Base-by-base conservation (phyloP, 1,140 invertebrate species). In the Theocolax elegans region DNA sequence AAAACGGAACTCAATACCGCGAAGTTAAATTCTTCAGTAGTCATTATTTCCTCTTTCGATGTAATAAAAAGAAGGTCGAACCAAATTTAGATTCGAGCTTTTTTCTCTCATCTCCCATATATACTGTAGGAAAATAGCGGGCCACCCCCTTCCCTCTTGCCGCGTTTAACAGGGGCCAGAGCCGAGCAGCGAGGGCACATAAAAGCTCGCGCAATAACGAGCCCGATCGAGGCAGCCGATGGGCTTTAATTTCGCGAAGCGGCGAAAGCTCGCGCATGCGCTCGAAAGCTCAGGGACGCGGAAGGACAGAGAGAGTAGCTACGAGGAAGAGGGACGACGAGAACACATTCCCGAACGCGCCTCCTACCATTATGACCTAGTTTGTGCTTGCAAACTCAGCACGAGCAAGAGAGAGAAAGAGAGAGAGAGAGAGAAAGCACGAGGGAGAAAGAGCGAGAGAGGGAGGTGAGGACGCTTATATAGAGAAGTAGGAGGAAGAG, bases 401-500 rank as follows among this genome's bases (percentile, higher is more conserved):
- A 46, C 23, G 29, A 19, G 40, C 65, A 44, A 44, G 42, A 38
- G 38, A 60, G 40, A 19, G 62, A 48, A 56, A 48, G 62, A 63
- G 69, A 65, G 48, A 59, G 68, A 46, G 60, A 42, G 46, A 59
- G 17, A 21, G 21, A 40, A 23, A 56, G 54, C 23, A 27, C 38
- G 67, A 54, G 49, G 63, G 46, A 59, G 51, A 72, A 51, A 72
- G 51, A 49, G 42, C 59, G 21, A 35, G 54, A 17, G 59, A 60
- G 44, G 12, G 48, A 29, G n/a, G 19, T 17, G 1, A 23, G 8
- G 9, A 12, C 21, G 21, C n/a, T n/a, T n/a, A 21, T 48, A 51
- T 67, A 25, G 46, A 19, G 35, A 38, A 56, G 62, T 42, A 44
- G 40, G 53, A 62, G 44, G 29, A 38, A 60, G 54, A 53, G 64